Conservation (phyloP, 2,797 vertebrate species). For the Erpetoichthys calabaricus region DNA sequence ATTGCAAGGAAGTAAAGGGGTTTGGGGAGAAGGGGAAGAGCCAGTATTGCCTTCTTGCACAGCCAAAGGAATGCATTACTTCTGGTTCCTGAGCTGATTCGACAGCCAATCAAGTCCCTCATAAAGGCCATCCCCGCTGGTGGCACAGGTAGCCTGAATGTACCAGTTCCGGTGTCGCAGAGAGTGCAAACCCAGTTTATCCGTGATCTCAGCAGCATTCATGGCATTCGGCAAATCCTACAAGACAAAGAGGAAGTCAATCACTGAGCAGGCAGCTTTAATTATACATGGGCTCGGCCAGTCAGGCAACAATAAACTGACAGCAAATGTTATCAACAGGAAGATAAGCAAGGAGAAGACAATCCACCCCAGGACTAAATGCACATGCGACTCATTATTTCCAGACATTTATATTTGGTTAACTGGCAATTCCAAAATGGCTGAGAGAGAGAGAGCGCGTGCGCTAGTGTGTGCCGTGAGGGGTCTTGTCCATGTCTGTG, state of each 20-base stretch:
- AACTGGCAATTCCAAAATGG: too few relatives aligned
- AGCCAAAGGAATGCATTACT: conserved; percentile 46
- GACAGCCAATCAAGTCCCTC: conserved; percentile 65
- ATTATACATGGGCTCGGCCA: neutral
- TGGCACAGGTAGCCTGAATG: conserved; percentile 62
- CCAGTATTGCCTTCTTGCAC: conserved; percentile 19
- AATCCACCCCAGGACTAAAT: too few relatives aligned
- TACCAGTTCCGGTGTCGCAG: conserved; percentile 50
- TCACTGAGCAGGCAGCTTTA: neutral
- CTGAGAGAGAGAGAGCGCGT: too few relatives aligned
- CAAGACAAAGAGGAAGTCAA: neutral
- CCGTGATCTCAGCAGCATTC: conserved; percentile 58
- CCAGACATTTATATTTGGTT: too few relatives aligned
- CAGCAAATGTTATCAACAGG: too few relatives aligned
- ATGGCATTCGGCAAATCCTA: conserved; percentile 61
- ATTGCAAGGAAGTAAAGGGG: conserved; percentile 22
- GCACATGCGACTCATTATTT: too few relatives aligned
- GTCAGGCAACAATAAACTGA: too few relatives aligned
- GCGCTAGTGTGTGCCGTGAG: too few relatives aligned
- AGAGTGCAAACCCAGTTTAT: conserved; percentile 47
- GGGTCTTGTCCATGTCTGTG: too few relatives aligned
- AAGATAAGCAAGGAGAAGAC: too few relatives aligned
- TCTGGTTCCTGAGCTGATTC: conserved; percentile 45
- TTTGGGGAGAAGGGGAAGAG: conserved; percentile 26
- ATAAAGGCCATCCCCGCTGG: conserved; percentile 54